Conservation (phyloP, 92 coral and sea anemone species). For the Paramuricea clavata region DNA sequence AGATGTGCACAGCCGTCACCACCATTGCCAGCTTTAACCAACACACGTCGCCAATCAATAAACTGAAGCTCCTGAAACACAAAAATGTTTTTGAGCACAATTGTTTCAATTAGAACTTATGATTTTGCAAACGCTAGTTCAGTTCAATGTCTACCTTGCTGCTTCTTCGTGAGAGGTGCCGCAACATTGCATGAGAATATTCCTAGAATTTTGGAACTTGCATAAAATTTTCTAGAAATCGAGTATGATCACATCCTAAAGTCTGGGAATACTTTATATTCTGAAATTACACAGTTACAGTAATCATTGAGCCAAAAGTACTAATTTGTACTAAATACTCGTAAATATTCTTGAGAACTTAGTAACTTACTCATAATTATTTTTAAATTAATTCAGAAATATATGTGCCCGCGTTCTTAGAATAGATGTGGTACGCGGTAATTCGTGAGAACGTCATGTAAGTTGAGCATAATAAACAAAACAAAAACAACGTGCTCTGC, state of each 20-base stretch:
- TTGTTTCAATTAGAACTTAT: background rate
- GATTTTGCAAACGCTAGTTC: background rate
- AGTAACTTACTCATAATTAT: too few relatives aligned
- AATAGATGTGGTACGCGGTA: background rate
- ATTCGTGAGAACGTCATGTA: background rate
- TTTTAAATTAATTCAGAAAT: background rate
- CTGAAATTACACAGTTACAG: too few relatives aligned
- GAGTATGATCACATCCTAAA: background rate
- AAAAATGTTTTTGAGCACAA: background rate
- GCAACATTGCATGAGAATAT: constrained; percentile 1
- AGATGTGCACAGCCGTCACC: constrained; percentile 90
- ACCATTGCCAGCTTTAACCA: constrained; percentile 94
- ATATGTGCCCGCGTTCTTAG: background rate
- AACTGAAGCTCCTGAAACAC: constrained; percentile 82
- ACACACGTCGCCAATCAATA: constrained; percentile 95
- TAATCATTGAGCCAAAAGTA: too few relatives aligned
- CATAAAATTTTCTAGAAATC: background rate
- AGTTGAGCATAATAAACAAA: background rate
- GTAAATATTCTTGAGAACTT: too few relatives aligned
- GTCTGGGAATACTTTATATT: too few relatives aligned
- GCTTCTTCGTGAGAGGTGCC: background rate
- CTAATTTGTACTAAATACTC: background rate
- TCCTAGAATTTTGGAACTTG: background rate
- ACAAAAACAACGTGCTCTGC: constrained; percentile 5
- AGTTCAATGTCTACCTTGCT: background rate